These are phyloP conservation scores for Netelia fuscicornis DNA, from an alignment of 2,888 invertebrate genomes.

Conservation along the genomic window DNA sequence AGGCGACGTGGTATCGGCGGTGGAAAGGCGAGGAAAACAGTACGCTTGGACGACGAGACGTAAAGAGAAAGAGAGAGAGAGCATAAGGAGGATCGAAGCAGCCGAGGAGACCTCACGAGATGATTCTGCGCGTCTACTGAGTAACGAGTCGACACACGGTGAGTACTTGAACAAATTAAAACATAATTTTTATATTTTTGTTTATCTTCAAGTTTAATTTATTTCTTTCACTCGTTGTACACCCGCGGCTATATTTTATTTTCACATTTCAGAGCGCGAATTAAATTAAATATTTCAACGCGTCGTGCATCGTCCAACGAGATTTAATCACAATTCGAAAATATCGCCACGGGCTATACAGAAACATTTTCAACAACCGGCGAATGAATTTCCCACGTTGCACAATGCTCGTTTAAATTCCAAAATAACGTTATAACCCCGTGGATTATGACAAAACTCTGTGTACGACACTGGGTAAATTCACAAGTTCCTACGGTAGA, in stretches of 20 bases:
- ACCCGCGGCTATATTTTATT: background rate
- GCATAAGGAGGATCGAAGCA: conserved; percentile 72
- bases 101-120: conserved; percentile 68
- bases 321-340: no score
- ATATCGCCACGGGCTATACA: no score
- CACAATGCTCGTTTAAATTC: no score
- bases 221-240: background rate
- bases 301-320: no score
- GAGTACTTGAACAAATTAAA: background rate
- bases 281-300: no score
- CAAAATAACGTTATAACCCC: no score
- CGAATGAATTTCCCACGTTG: no score
- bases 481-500: conserved; percentile 67
- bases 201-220: background rate
- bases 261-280: no score
- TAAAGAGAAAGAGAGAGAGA: conserved; percentile 22
- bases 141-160: conserved; percentile 53
- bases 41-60: conserved; percentile 22
- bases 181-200: background rate
- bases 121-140: conserved; percentile 77
- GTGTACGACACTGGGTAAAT: conserved; percentile 51
- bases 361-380: no score
- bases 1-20: conserved; percentile 28
- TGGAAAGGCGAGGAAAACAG: conserved; percentile 33
- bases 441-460: background rate